These are phyloP conservation scores for Ophioninae sp. DNA, from an alignment of 2,888 invertebrate species.

Conservation along the genomic window DNA sequence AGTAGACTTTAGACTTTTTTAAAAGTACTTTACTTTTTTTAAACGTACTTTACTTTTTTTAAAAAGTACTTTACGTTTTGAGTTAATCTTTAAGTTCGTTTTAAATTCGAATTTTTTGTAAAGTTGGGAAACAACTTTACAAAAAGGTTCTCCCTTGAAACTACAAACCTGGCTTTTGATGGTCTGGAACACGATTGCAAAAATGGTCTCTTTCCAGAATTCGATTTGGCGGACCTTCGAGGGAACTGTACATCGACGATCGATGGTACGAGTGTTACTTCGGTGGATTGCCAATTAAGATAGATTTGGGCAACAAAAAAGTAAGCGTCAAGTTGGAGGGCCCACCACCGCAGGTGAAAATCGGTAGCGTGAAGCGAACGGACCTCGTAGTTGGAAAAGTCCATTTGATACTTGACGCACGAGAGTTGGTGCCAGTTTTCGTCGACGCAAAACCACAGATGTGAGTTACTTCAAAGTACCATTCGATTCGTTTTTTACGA, in stretches of 20 bases:
- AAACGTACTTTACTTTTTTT: too few species aligned
- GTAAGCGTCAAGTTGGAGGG: conserved; percentile 92
- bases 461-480: conserved; percentile 68
- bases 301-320: conserved; percentile 90
- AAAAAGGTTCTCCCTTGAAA: too few species aligned
- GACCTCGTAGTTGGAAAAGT: conserved; percentile 94
- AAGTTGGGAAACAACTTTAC: too few species aligned
- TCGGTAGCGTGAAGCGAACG: conserved; percentile 88
- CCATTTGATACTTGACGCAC: conserved; percentile 91
- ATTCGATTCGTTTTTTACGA: background rate
- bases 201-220: conserved; percentile 82
- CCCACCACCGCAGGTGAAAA: conserved; percentile 96
- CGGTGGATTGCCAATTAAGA: conserved; percentile 91
- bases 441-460: conserved; percentile 92
- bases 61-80: too few species aligned
- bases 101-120: too few species aligned
- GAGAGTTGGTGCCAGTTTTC: conserved; percentile 89
- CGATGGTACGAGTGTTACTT: conserved; percentile 96
- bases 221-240: conserved; percentile 94
- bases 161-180: too few species aligned
- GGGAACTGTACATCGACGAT: conserved; percentile 94
- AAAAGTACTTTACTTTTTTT: too few species aligned
- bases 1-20: too few species aligned
- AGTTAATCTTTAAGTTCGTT: too few species aligned
- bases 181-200: background rate